These are phyloP conservation scores for Steinernema feltiae DNA, from an alignment of 1,140 invertebrate species.

Conservation along the genomic window DNA sequence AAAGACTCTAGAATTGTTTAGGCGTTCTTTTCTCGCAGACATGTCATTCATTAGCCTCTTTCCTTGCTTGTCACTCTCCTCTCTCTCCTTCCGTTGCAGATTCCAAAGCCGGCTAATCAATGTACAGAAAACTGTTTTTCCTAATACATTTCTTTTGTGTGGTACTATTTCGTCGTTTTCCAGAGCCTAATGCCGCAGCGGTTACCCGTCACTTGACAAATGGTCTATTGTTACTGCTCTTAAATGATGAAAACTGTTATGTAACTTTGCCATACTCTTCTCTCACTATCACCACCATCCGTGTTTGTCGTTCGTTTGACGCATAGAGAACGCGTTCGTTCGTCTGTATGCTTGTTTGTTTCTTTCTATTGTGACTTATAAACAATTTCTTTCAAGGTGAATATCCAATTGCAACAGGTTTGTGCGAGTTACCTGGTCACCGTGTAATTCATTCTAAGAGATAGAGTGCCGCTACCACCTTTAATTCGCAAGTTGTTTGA, in stretches of 20 bases:
- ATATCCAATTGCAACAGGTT: too few species aligned
- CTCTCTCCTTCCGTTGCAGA: background rate
- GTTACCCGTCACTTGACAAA: background rate
- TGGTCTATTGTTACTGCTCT: background rate
- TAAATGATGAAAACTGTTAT: background rate
- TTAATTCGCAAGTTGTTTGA: too few species aligned
- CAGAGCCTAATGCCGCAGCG: background rate
- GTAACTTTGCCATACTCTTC: slow-evolving; percentile 13
- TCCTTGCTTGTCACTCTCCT: background rate
- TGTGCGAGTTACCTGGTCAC: too few species aligned
- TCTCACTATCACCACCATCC: background rate
- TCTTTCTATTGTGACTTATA: background rate
- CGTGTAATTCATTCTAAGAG: too few species aligned
- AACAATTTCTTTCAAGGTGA: background rate
- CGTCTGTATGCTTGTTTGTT: slow-evolving; percentile 5
- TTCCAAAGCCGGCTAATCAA: background rate
- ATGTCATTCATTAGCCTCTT: background rate
- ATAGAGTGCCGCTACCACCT: too few species aligned
- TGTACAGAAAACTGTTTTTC: slow-evolving; percentile 7
- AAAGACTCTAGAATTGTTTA: background rate
- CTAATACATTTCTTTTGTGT: too few species aligned
- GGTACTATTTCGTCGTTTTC: background rate
- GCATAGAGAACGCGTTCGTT: background rate
- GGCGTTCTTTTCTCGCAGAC: background rate
- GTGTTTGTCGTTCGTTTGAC: background rate